Evolutionary conservation across 2,888 invertebrate genomes (phyloP), one percentile per base, ranked within the genome.

Genomic region (Leptarthrus brevirostris): DNA sequence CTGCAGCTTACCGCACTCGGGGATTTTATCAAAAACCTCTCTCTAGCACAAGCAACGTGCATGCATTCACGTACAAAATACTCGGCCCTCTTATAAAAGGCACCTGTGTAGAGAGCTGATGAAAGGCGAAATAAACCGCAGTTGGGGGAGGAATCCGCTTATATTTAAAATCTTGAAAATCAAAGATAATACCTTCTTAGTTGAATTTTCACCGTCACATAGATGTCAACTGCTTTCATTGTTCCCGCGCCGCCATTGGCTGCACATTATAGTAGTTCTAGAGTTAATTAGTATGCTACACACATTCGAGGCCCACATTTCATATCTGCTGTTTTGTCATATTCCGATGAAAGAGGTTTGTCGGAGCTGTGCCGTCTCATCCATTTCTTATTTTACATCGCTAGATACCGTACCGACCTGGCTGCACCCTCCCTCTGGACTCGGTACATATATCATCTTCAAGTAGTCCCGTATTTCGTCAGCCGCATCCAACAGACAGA

Each of bases 271-370:
- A 30, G 69, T 24, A 49, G 58, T 74, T 61, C 53, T 26, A 12
- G 40, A 56, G 54, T 30, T 74, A 74, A 74, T 74, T 72, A 74
- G 71, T 74, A 74, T 74, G 61, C 74, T 61, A 72, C 71, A 71
- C 74, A 64, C 74, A 74, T 74, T 53, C 61, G 72, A 74, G 71
- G 71, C 71, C 71, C 74, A 74, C 74, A 74, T 74, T 74, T 74
- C 71, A 74, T 64, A 58, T 71, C 70, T 74, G 74, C 69, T 69
- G 74, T 74, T 74, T 71, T 74, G 56, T 74, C 74, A 74, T 74
- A 71, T 61, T 74, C 58, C 53, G 56, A 49, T 61, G 74, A 74
- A 74, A 74, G 74, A 74, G 74, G 74, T 66, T 73, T 61, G 66
- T 64, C 53, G 61, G 54, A 18, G 49, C 69, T 69, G 20, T 52